Conservation (phyloP, 2,113 vertebrate species). For the Istiophorus platypterus region DNA sequence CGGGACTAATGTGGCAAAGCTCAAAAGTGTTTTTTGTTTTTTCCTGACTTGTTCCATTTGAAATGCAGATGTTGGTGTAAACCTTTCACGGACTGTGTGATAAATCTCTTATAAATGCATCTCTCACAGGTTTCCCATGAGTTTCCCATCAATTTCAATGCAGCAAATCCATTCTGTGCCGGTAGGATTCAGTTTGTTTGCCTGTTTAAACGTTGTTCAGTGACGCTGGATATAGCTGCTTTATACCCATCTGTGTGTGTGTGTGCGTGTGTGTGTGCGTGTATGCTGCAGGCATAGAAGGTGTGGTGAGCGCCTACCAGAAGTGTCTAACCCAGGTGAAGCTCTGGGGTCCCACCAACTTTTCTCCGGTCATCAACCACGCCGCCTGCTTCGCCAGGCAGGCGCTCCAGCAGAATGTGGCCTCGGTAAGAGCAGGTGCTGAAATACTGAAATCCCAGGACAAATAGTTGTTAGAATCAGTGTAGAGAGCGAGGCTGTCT, state of each 20-base stretch:
- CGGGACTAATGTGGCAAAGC: no score
- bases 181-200: conserved; percentile 77
- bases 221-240: neutral
- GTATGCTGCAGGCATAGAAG: conserved; percentile 88
- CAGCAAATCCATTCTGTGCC: conserved; percentile 90
- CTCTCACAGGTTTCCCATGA: conserved; percentile 93
- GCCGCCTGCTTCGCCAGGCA: conserved; percentile 90
- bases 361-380: conserved; percentile 95
- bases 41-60: neutral
- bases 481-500: no score
- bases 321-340: conserved; percentile 92
- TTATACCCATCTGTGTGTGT: neutral
- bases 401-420: conserved; percentile 88
- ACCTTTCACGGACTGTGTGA: neutral
- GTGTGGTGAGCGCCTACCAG: conserved; percentile 91
- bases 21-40: no score
- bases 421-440: conserved; percentile 85
- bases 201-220: neutral
- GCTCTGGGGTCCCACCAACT: conserved; percentile 98
- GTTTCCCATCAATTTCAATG: conserved; percentile 95
- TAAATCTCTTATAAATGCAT: neutral
- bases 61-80: neutral
- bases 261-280: neutral
- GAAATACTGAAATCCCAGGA: neutral
- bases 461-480: neutral